Evolutionary conservation across 2,797 vertebrate genomes (phyloP).

Genomic region (Sitta carolinensis): DNA sequence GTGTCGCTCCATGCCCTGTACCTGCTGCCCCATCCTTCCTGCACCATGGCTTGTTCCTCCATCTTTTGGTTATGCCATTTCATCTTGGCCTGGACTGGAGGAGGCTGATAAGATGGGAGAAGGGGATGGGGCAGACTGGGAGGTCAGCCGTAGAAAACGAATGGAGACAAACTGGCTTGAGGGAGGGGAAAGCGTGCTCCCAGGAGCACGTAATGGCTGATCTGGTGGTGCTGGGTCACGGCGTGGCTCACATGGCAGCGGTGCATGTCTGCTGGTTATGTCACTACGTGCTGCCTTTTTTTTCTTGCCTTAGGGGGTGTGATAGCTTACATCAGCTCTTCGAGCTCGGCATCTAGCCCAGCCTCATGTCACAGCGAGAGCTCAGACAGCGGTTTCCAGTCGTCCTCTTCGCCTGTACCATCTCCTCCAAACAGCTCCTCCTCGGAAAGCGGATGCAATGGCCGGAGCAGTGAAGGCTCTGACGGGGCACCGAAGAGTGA

Average conservation of each 20-base stretch:
- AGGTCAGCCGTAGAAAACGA: background rate
- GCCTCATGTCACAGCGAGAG: slow-evolving; percentile 89
- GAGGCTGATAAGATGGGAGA: background rate
- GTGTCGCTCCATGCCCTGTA: background rate
- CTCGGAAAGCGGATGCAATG: slow-evolving; percentile 72
- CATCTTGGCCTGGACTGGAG: background rate
- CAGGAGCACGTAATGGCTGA: slow-evolving; percentile 14
- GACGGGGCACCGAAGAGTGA: slow-evolving; percentile 74
- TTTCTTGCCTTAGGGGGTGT: slow-evolving; percentile 86
- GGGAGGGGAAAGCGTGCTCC: background rate
- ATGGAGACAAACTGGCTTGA: background rate
- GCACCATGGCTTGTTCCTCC: background rate
- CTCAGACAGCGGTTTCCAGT: slow-evolving; percentile 84
- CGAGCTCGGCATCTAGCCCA: slow-evolving; percentile 87
- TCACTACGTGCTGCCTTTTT: slow-evolving; percentile 48
- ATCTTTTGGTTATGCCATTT: background rate
- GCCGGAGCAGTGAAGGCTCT: slow-evolving; percentile 69
- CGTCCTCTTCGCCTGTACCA: slow-evolving; percentile 83
- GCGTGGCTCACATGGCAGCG: slow-evolving; percentile 46
- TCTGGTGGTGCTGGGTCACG: slow-evolving; percentile 55
- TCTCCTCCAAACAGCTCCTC: slow-evolving; percentile 83
- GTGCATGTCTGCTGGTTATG: slow-evolving; percentile 58
- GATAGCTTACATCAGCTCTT: slow-evolving; percentile 95
- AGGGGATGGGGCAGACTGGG: background rate
- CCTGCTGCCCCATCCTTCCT: background rate